Conservation (phyloP, 2,113 vertebrate genomes). For the Periophthalmus modestus region DNA sequence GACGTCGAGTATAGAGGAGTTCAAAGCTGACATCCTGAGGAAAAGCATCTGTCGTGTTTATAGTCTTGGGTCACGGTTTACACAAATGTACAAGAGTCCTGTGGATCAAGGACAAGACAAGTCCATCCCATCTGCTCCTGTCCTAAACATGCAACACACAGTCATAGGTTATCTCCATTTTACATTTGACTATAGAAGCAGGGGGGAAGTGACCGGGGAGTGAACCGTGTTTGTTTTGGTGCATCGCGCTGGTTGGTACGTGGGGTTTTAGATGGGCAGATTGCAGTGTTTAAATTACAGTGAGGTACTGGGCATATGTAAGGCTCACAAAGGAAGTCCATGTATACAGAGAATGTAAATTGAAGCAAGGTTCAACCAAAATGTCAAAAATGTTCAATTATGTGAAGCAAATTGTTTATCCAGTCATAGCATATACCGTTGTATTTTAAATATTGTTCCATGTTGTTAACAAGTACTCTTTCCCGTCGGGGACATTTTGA, state of each 20-base stretch:
- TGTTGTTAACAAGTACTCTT: too few relatives aligned
- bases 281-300: background rate
- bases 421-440: too few relatives aligned
- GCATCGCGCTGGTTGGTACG: background rate
- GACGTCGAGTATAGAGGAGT: background rate
- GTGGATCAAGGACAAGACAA: constrained; percentile 22
- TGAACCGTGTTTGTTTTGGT: background rate
- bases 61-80: constrained; percentile 14
- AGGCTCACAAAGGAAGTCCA: background rate
- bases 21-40: constrained; percentile 29
- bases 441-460: too few relatives aligned
- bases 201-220: background rate
- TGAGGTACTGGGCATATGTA: background rate
- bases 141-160: background rate
- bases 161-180: background rate
- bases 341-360: background rate
- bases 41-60: constrained; percentile 28
- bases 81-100: constrained; percentile 6
- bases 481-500: too few relatives aligned
- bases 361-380: background rate
- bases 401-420: too few relatives aligned
- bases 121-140: constrained; percentile 15
- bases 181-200: background rate
- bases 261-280: background rate
- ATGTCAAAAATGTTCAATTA: background rate